Conservation (phyloP, 2,888 invertebrate genomes). For the Conchocele bisecta region DNA sequence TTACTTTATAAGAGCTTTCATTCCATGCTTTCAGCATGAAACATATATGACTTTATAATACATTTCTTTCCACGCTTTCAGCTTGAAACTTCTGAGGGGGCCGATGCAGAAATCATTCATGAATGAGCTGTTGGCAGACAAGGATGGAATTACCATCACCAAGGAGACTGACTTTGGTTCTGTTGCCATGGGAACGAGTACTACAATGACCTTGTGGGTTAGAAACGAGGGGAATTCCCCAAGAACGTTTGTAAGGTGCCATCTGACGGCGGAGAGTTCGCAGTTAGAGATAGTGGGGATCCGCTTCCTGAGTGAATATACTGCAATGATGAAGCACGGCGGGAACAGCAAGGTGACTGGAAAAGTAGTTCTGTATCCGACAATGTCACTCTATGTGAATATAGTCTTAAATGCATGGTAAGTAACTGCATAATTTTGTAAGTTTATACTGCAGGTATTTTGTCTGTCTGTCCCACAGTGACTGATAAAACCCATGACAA, state of each 20-base stretch:
- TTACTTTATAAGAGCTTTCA: too few relatives aligned
- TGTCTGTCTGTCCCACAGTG: too few relatives aligned
- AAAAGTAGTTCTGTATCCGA: conserved; percentile 50
- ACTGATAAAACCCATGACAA: too few relatives aligned
- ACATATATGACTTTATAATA: too few relatives aligned
- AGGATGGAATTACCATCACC: conserved; percentile 61
- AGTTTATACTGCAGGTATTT: too few relatives aligned
- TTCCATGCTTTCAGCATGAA: too few relatives aligned
- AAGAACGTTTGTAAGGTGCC: conserved; percentile 51
- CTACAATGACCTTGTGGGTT: conserved; percentile 57
- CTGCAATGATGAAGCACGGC: conserved; percentile 25
- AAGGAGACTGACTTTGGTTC: conserved; percentile 56
- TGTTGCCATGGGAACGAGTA: conserved; percentile 44
- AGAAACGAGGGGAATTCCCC: conserved; percentile 54
- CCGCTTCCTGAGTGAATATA: conserved; percentile 39
- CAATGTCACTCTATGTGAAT: conserved; percentile 55
- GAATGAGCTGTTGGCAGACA: conserved; percentile 57
- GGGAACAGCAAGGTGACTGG: conserved; percentile 23
- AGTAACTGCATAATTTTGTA: too few relatives aligned
- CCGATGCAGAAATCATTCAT: conserved; percentile 57
- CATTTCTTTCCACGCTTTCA: conserved; percentile 24
- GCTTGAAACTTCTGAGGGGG: conserved; percentile 51
- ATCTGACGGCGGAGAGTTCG: conserved; percentile 57
- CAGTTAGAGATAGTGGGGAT: conserved; percentile 57
- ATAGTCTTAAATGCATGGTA: conserved; percentile 60